Percentiles rank a stretch among this genome's conserved stretches.
Conservation (phyloP, 2,797 vertebrate species). For the Macroramphosus scolopax region DNA sequence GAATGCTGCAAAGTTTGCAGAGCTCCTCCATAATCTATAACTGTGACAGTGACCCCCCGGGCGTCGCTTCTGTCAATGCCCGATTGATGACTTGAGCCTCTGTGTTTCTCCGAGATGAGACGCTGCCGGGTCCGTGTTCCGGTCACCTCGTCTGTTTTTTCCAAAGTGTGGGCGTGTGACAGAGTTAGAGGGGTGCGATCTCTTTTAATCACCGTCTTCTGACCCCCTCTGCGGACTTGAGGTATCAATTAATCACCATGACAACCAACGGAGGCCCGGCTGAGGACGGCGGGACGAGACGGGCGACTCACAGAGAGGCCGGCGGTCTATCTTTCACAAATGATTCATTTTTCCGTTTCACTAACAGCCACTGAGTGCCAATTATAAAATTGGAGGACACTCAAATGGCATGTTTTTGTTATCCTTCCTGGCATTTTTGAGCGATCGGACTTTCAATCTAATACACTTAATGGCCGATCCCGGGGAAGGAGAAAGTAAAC, state of each 20-base stretch:
- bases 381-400: conserved; percentile 7
- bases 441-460: no score
- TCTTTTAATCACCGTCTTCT: no score
- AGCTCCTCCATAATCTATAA: conserved; percentile 23
- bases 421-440: no score
- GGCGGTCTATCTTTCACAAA: neutral
- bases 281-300: conserved; percentile 4
- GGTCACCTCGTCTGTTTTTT: conserved; percentile 42
- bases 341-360: neutral
- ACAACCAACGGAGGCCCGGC: conserved; percentile 29
- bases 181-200: no score
- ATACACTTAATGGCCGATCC: neutral
- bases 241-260: conserved; percentile 59
- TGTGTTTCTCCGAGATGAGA: conserved; percentile 42
- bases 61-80: conserved; percentile 33
- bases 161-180: conserved; percentile 14
- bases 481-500: neutral
- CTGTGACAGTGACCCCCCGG: conserved; percentile 29
- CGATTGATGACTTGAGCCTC: conserved; percentile 30
- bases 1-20: conserved; percentile 4
- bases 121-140: conserved; percentile 18
- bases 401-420: neutral
- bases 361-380: neutral
- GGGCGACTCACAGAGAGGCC: conserved; percentile 11
- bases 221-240: conserved; percentile 29